These are phyloP conservation scores for Eulemur rubriventer DNA, from an alignment of 2,797 vertebrate species.

Conservation along the genomic window DNA sequence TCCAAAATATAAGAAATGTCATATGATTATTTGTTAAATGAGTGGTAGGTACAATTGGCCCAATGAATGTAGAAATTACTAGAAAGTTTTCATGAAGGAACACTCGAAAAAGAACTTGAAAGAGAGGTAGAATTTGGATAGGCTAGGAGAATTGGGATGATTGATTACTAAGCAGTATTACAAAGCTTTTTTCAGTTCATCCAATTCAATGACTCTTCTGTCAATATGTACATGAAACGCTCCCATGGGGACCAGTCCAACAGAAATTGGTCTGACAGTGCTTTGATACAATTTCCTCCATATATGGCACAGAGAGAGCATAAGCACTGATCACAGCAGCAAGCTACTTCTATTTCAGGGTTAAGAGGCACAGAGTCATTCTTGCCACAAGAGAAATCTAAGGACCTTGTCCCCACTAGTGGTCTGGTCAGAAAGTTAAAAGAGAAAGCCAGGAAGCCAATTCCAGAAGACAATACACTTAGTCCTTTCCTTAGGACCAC, in stretches of 20 bases:
- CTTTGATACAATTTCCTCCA: slow-evolving; percentile 12
- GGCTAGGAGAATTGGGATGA: slow-evolving; percentile 23
- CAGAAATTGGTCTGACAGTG: slow-evolving; percentile 10
- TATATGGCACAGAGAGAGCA: slow-evolving; percentile 16
- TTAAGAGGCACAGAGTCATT: slow-evolving; percentile 49
- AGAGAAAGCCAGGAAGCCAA: slow-evolving; percentile 26
- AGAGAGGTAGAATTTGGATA: slow-evolving; percentile 1
- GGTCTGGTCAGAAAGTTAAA: slow-evolving; percentile 37
- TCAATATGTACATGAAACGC: slow-evolving; percentile 39
- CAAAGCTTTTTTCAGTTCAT: slow-evolving; percentile 48
- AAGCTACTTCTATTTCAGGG: slow-evolving; percentile 1
- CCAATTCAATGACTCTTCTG: slow-evolving; percentile 54
- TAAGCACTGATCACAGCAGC: neutral
- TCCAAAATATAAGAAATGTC: slow-evolving; percentile 23
- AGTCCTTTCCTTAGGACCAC: slow-evolving; percentile 15
- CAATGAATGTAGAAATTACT: slow-evolving; percentile 18
- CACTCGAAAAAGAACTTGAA: slow-evolving; percentile 43
- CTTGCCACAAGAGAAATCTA: slow-evolving; percentile 34
- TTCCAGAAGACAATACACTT: slow-evolving; percentile 42
- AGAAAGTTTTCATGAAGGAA: slow-evolving; percentile 29
- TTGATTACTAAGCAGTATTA: slow-evolving; percentile 37
- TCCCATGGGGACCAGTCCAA: neutral
- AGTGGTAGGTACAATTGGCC: neutral
- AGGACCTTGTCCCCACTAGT: slow-evolving; percentile 17
- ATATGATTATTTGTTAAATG: slow-evolving; percentile 33